Evolutionary conservation across 2,113 vertebrate species (phyloP).

Genomic region (Salminus brasiliensis): DNA sequence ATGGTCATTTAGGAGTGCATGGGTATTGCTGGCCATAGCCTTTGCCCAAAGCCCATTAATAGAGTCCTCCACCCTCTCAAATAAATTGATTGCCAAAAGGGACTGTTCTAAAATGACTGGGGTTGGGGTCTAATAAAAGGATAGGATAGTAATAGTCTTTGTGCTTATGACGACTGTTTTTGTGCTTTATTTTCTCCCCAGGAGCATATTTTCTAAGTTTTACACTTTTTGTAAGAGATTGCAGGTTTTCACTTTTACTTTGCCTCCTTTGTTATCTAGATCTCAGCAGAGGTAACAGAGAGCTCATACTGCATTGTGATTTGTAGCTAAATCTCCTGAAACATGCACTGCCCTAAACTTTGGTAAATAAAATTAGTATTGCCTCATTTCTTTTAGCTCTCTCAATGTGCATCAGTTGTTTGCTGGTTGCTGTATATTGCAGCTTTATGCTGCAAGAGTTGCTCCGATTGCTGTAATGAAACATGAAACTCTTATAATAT

Average conservation of each 20-base stretch:
- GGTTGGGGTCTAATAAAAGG: neutral
- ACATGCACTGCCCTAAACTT: neutral
- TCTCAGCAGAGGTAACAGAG: neutral
- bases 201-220: neutral
- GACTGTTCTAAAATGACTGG: neutral
- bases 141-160: neutral
- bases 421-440: neutral
- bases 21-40: neutral
- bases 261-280: neutral
- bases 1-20: neutral
- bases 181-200: neutral
- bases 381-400: neutral
- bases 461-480: conserved; percentile 17
- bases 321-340: neutral
- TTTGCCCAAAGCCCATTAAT: neutral
- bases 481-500: neutral
- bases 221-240: neutral
- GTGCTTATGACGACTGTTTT: neutral
- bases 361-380: neutral
- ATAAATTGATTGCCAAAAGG: neutral
- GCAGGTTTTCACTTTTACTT: neutral
- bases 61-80: neutral
- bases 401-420: neutral
- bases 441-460: conserved; percentile 9
- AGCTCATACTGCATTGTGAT: neutral